Percentiles rank a stretch among this genome's conserved stretches.
These are phyloP conservation scores for Anodontia alba DNA, from an alignment of 2,888 invertebrate genomes.

Conservation along the genomic window DNA sequence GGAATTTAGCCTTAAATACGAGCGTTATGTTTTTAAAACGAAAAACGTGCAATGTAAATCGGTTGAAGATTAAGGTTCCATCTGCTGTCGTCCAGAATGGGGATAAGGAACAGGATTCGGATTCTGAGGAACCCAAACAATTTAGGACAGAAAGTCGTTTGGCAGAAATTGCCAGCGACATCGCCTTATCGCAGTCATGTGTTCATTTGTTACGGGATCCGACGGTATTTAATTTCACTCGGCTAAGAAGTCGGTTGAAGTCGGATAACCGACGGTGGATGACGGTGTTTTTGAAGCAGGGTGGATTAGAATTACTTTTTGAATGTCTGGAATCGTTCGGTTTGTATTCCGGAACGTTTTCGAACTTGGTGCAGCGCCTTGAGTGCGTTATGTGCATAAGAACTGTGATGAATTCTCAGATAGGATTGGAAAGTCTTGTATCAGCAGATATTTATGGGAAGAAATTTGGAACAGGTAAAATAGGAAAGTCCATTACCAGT, in stretches of 20 bases:
- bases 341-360: slow-evolving; percentile 64
- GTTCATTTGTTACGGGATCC: slow-evolving; percentile 72
- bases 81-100: background rate
- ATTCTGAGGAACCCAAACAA: background rate
- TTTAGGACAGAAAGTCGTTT: slow-evolving; percentile 67
- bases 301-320: slow-evolving; percentile 76
- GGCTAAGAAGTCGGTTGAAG: slow-evolving; percentile 76
- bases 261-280: slow-evolving; percentile 75
- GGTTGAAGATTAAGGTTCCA: background rate
- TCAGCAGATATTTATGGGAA: slow-evolving; percentile 96
- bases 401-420: slow-evolving; percentile 92
- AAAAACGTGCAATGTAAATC: background rate
- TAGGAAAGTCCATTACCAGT: too few relatives aligned
- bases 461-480: slow-evolving; percentile 93
- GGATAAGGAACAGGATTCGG: background rate
- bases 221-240: slow-evolving; percentile 75
- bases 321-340: slow-evolving; percentile 73
- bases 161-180: slow-evolving; percentile 68
- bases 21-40: background rate
- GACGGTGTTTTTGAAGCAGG: slow-evolving; percentile 78
- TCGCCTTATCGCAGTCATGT: slow-evolving; percentile 69
- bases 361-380: slow-evolving; percentile 72
- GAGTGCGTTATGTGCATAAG: slow-evolving; percentile 82
- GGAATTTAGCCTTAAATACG: too few relatives aligned
- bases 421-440: slow-evolving; percentile 96